Percentiles rank a stretch among this genome's conserved stretches.
These are phyloP conservation scores for Crambe crambe DNA, from an alignment of 37 sponge, comb jelly and placozoan species.

Conservation along the genomic window DNA sequence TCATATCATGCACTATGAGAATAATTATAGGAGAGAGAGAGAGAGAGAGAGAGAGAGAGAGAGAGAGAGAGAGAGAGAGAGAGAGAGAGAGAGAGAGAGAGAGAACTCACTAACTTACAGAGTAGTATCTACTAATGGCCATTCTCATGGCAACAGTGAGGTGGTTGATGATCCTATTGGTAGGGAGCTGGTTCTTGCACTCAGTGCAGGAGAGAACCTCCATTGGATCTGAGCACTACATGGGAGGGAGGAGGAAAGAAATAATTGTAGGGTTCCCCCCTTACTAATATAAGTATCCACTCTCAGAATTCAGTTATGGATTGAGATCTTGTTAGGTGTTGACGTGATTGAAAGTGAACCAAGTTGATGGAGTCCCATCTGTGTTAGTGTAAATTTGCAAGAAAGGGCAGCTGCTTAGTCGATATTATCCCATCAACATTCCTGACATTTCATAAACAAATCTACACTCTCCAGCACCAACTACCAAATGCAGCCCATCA, in stretches of 20 bases:
- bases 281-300: no score
- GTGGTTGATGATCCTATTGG: conserved; percentile 5
- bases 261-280: no score
- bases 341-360: background rate
- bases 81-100: no score
- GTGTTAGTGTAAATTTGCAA: background rate
- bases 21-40: no score
- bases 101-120: no score
- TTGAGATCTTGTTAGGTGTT: no score
- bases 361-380: background rate
- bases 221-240: background rate
- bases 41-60: no score
- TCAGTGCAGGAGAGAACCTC: conserved; percentile 1
- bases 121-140: conserved; percentile 19
- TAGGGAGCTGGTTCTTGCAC: conserved; percentile 7
- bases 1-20: no score
- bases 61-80: no score
- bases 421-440: background rate
- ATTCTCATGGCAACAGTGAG: conserved; percentile 6
- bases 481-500: background rate
- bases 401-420: background rate
- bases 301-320: no score
- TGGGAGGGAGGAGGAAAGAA: background rate
- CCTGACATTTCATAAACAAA: background rate
- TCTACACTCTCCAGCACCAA: no score